A percentile compares a stretch with the other conserved stretches of the same genome.
phyloP scores from a whole-genome alignment of 2,888 invertebrate genomes.

The Hemaris fuciformis region DNA sequence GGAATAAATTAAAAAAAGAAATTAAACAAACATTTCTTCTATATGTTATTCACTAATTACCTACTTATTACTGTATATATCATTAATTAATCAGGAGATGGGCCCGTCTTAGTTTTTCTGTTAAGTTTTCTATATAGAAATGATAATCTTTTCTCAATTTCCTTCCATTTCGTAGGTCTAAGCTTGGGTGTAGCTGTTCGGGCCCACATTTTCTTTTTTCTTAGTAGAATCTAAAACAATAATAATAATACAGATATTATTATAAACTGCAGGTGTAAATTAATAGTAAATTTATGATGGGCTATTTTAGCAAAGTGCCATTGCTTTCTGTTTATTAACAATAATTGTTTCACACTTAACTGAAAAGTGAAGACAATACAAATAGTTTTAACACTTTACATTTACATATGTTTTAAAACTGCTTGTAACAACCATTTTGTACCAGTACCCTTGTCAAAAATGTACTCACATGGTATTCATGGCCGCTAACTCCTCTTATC shows the following conservation, averaged over 20 bases:
- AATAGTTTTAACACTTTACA: no score
- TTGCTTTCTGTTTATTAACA: no score
- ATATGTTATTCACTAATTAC: conserved; percentile 13
- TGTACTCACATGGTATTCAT: conserved; percentile 87
- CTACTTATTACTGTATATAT: conserved; percentile 13
- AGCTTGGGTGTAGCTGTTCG: conserved; percentile 80
- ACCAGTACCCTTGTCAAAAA: no score
- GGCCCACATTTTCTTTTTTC: conserved; percentile 86
- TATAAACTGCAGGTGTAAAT: background rate
- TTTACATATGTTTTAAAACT: no score
- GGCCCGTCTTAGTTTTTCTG: conserved; percentile 88
- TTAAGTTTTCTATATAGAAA: conserved; percentile 90
- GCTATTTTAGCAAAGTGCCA: no score
- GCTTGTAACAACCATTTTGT: no score
- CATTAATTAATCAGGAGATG: conserved; percentile 52
- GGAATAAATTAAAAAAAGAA: background rate
- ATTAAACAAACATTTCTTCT: background rate
- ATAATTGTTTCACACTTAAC: no score
- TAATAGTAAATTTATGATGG: background rate
- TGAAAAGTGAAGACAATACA: no score
- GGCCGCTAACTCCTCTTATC: conserved; percentile 92
- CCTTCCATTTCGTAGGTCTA: conserved; percentile 89
- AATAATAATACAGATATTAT: background rate
- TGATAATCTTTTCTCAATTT: conserved; percentile 86
- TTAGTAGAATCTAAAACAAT: conserved; percentile 77